Evolutionary conservation across 2,888 invertebrate species (phyloP), one percentile per base, ranked within the genome.

Genomic region (Dicycla oo): DNA sequence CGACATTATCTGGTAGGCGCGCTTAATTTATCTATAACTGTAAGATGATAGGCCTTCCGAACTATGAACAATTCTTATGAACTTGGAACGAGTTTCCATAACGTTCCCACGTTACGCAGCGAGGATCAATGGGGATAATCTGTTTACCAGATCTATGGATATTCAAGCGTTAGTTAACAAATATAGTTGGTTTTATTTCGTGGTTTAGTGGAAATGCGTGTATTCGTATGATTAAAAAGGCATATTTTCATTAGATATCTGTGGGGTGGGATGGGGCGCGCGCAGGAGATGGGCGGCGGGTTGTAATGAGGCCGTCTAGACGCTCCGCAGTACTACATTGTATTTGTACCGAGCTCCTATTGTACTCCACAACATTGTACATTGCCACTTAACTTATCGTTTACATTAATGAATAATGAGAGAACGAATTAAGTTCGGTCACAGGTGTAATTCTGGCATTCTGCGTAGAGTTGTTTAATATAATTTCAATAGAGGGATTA

Each of bases 301-400:
- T 83, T 83, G 90, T 92, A 91, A 93, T 91, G 92, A 91, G 92
- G 91, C 88, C 91, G 95, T 95, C 95, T 95, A 95, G 95, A 95
- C 95, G 91, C 88, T 88, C 88, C 88, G 88, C 88, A 88, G 84
- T 92, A 89, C 88, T 90, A 90, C 89, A 90, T 88, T 91, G 90
- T 91, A 90, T 91, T 92, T 92, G 91, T 92, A 91, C 92, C 90
- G 90, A 90, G 87, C 88, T 81, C 86, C 89, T 87, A 91, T 93
- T 91, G 90, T 86, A 79, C 86, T 83, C 84, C 66, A 81, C 83
- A 78, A 81, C 68, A 72, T 63, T 67, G 71, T 83, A 77, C 76
- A 67, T 58, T 75, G 73, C 80, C 86, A 81, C 81, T 86, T 79
- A 86, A 89, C 87, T 90, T 89, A 89, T 90, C 88, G 88, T 87